Evolutionary conservation across 2,888 invertebrate genomes (phyloP).

Genomic region (Lucinisca nassula): DNA sequence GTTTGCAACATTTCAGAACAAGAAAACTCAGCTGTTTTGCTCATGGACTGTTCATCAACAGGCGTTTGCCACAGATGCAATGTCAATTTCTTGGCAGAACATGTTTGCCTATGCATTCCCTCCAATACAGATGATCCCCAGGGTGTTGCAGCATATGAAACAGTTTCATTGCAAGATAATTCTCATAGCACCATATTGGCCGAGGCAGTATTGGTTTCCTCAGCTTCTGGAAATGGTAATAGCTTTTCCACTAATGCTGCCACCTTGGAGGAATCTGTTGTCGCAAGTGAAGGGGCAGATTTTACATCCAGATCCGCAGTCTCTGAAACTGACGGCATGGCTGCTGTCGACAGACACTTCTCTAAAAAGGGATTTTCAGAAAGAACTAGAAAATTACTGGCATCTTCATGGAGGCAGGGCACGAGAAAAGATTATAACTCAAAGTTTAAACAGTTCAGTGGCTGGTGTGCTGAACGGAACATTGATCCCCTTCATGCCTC

Average conservation of each 20-base stretch:
- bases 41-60: slow-evolving; percentile 33
- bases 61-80: slow-evolving; percentile 45
- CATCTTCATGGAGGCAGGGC: slow-evolving; percentile 39
- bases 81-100: slow-evolving; percentile 42
- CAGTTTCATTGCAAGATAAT: slow-evolving; percentile 42
- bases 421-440: slow-evolving; percentile 37
- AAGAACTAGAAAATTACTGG: slow-evolving; percentile 36
- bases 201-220: slow-evolving; percentile 45
- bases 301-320: slow-evolving; percentile 20
- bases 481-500: slow-evolving; percentile 46
- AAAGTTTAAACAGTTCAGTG: slow-evolving; percentile 34
- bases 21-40: slow-evolving; percentile 30
- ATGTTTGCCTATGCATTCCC: slow-evolving; percentile 50
- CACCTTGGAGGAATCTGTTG: background rate
- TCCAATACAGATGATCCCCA: slow-evolving; percentile 41
- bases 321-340: slow-evolving; percentile 38
- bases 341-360: slow-evolving; percentile 27
- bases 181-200: slow-evolving; percentile 45
- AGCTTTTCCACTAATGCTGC: slow-evolving; percentile 33
- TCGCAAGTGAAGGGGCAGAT: background rate
- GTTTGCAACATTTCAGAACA: slow-evolving; percentile 37
- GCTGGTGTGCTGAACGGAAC: slow-evolving; percentile 49
- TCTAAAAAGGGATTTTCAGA: slow-evolving; percentile 39
- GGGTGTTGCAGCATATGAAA: slow-evolving; percentile 21
- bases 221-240: slow-evolving; percentile 28